Evolutionary conservation across 2,797 vertebrate genomes (phyloP), one percentile per base, ranked within the genome.

Genomic region (Garrulus glandarius): DNA sequence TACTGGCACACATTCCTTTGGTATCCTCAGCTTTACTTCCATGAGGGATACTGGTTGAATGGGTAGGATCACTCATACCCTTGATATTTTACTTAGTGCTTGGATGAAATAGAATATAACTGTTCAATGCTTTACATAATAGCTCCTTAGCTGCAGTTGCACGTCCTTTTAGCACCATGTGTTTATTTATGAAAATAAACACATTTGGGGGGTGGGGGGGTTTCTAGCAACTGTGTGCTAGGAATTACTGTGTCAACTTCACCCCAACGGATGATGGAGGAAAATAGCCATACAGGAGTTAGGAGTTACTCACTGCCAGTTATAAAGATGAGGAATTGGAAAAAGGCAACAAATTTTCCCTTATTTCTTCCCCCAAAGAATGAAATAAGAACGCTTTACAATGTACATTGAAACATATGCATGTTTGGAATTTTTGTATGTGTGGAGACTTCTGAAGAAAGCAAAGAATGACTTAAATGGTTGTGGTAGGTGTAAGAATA

Each of bases 161-260:
- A 56, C 1, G 2, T 74, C 65, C 53, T 84, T 94, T 82, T 89
- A 79, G 41, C 37, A 43, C 22, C 10, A 20, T 84, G 29, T 74
- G 87, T n/a, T n/a, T n/a, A n/a, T n/a, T n/a, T n/a, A 83, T 61
- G 49, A 71, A 88, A 92, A 86, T 63, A 56, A 88, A 84, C 34
- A 23, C 20, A 6, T 79, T 27, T 32, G 17, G 50, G 80, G n/a
- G n/a, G n/a, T n/a, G n/a, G n/a, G n/a, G n/a, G n/a, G n/a, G n/a
- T 26, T 47, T 18, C 87, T 92, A 61, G 30, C 64, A 67, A n/a
- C 74, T 39, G 12, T n/a, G 22, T 70, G 93, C 80, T 92, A 92
- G 93, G 95, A 95, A 97, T 92, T 77, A 79, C 86, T 84, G 49
- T 85, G 64, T 95, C 85, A 90, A 23, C 44, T 92, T 90, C 63